A percentile compares a stretch with the other conserved stretches of the same genome.
Evolutionary conservation across 2,797 vertebrate genomes (phyloP).

Genomic region (Threskiornis aethiopicus): DNA sequence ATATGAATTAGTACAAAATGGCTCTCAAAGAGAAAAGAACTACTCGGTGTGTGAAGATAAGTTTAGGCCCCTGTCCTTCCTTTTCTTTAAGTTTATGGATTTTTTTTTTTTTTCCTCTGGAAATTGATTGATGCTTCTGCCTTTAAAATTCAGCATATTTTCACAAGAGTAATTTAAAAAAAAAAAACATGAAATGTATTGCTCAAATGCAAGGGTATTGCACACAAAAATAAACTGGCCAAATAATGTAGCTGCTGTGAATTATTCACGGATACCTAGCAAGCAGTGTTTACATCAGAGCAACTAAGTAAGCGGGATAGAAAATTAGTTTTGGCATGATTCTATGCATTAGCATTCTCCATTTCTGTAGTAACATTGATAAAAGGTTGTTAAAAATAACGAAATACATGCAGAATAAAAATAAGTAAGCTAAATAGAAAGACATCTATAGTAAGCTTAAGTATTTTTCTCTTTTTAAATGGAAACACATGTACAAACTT

Average conservation of each 20-base stretch:
- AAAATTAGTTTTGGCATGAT: conserved; percentile 4
- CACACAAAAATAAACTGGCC: neutral
- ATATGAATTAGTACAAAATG: neutral
- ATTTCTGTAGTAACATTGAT: conserved; percentile 16
- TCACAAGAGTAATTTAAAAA: neutral
- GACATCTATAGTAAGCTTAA: neutral
- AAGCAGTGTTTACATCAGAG: neutral
- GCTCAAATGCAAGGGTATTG: neutral
- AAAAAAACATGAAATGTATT: neutral
- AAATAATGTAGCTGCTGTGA: neutral
- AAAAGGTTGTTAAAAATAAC: conserved; percentile 6
- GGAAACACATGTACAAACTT: neutral
- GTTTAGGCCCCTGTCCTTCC: neutral
- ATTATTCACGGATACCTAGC: neutral
- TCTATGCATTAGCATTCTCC: neutral
- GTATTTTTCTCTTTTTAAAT: neutral
- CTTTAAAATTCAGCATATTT: neutral
- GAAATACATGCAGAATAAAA: neutral
- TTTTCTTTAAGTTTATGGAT: neutral
- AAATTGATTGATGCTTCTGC: neutral
- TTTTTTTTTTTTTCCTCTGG: neutral
- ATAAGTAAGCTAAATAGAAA: neutral
- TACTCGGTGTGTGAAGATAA: neutral
- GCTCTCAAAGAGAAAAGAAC: neutral
- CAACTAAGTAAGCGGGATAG: neutral